Conservation (phyloP, 2,113 vertebrate genomes). For the Grammomys dolichurus region DNA sequence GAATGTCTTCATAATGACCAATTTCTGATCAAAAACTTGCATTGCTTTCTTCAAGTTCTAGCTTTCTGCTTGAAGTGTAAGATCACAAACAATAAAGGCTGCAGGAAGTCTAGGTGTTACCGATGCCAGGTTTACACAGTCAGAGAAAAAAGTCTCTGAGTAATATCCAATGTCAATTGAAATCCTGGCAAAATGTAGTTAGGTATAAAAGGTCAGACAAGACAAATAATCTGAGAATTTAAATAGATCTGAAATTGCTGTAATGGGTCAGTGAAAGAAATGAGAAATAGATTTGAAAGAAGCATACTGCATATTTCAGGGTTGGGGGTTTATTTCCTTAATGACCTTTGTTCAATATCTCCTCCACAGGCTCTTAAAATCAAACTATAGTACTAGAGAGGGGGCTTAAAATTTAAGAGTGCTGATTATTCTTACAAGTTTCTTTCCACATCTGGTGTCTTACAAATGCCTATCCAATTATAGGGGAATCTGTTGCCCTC, state of each 20-base stretch:
- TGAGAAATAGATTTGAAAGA: background rate
- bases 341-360: background rate
- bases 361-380: background rate
- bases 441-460: background rate
- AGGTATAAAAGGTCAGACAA: constrained; percentile 1
- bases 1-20: constrained; percentile 29
- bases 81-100: background rate
- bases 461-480: background rate
- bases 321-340: background rate
- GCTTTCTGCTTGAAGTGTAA: background rate
- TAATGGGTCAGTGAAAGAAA: background rate
- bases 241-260: constrained; percentile 50
- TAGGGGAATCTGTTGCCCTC: background rate
- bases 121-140: background rate
- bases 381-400: background rate
- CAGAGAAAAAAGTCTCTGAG: constrained; percentile 19
- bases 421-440: background rate
- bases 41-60: constrained; percentile 61
- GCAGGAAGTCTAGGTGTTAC: background rate
- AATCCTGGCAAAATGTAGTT: background rate
- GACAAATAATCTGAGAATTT: background rate
- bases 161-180: constrained; percentile 44
- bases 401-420: background rate
- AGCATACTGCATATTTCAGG: background rate
- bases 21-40: constrained; percentile 29